Conservation (phyloP, 1,140 invertebrate species). For the Lerema accius region DNA sequence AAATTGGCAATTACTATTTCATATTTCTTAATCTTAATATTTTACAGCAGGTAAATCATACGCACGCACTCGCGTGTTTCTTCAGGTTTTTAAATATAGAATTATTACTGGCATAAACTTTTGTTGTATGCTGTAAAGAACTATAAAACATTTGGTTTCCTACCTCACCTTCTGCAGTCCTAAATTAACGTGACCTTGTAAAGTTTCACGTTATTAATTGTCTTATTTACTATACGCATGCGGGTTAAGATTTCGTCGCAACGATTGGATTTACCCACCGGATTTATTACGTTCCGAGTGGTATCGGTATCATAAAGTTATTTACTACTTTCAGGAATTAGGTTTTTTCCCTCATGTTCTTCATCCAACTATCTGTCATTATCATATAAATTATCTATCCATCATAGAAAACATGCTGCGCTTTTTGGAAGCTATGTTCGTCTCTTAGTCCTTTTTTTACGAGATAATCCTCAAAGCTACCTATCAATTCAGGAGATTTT, state of each 20-base stretch:
- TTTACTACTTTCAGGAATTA: too few species aligned
- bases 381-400: too few species aligned
- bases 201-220: constrained; percentile 51
- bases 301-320: too few species aligned
- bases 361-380: too few species aligned
- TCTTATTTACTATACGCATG: constrained; percentile 38
- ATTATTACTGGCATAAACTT: neutral
- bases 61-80: neutral
- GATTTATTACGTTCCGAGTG: constrained; percentile 16
- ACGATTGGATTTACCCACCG: constrained; percentile 48
- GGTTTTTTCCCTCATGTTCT: too few species aligned
- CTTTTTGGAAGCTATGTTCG: too few species aligned
- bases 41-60: neutral
- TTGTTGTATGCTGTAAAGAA: neutral
- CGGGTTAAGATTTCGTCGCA: constrained; percentile 35
- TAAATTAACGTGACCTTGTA: constrained; percentile 45
- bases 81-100: neutral
- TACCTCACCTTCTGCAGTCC: constrained; percentile 31
- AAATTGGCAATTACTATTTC: neutral
- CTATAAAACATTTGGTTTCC: neutral
- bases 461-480: too few species aligned
- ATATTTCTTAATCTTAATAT: neutral
- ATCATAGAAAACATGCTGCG: too few species aligned
- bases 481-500: too few species aligned
- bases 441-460: too few species aligned